These are phyloP conservation scores for Turnix velox DNA, from an alignment of 2,113 vertebrate species.

Conservation along the genomic window DNA sequence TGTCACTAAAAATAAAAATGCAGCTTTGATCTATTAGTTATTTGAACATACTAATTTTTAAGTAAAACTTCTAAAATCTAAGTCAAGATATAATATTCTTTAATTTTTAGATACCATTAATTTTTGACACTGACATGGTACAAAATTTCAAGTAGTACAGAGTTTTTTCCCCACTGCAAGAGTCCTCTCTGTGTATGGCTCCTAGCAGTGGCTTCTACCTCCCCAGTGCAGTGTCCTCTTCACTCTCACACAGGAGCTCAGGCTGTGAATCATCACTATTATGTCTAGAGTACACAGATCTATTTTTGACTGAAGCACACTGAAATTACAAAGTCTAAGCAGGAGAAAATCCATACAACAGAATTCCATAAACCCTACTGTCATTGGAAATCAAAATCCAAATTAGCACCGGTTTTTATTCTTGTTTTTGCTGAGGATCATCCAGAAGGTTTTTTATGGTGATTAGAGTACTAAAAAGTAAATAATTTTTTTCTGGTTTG, in stretches of 20 bases:
- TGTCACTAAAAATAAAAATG: background rate
- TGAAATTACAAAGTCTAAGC: background rate
- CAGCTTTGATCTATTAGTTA: background rate
- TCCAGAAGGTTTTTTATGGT: background rate
- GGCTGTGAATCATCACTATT: background rate
- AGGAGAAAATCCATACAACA: background rate
- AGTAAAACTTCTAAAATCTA: background rate
- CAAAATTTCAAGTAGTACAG: background rate
- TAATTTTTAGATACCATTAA: no score
- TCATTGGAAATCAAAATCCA: background rate
- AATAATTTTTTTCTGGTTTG: background rate
- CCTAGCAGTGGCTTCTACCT: background rate
- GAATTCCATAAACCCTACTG: background rate
- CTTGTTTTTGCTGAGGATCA: background rate
- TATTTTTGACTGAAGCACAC: background rate
- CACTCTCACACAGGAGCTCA: background rate
- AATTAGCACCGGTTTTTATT: background rate
- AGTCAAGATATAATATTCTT: background rate
- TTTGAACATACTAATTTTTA: background rate
- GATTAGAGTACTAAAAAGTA: background rate
- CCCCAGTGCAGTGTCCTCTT: background rate
- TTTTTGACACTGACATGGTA: background rate
- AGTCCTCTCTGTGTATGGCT: background rate
- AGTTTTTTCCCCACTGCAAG: background rate
- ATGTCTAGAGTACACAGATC: background rate